Conservation (phyloP, 2,113 vertebrate species). For the Tragelaphus scriptus region DNA sequence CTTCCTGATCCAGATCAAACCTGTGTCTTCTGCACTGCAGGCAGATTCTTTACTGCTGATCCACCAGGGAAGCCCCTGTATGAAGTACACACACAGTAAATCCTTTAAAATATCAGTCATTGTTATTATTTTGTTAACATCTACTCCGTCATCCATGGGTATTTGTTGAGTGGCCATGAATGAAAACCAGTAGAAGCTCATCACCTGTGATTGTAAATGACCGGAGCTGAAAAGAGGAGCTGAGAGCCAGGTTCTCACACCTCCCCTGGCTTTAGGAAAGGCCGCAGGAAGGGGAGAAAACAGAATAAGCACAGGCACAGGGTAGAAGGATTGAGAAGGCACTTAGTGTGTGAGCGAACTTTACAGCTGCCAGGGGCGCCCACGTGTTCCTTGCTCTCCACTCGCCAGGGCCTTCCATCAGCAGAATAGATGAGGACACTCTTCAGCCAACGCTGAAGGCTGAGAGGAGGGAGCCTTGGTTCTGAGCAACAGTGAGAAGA, state of each 20-base stretch:
- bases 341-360: fast-evolving
- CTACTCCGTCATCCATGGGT: neutral
- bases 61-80: neutral
- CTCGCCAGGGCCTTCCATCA: neutral
- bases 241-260: neutral
- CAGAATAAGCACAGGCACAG: neutral
- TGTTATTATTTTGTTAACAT: neutral
- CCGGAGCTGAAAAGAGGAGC: neutral
- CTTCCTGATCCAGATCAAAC: neutral
- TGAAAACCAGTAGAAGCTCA: neutral
- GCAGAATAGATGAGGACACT: neutral
- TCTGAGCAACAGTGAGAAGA: neutral
- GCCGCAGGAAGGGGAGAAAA: neutral
- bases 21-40: neutral
- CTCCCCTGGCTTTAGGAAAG: neutral
- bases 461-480: neutral
- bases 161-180: neutral
- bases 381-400: fast-evolving
- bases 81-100: neutral
- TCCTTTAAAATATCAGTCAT: neutral
- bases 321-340: neutral
- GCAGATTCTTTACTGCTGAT: neutral
- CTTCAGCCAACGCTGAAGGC: neutral
- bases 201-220: neutral
- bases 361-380: neutral